Conservation (phyloP, 2,888 invertebrate genomes). For the Galeopsomyia nigrocyanea region DNA sequence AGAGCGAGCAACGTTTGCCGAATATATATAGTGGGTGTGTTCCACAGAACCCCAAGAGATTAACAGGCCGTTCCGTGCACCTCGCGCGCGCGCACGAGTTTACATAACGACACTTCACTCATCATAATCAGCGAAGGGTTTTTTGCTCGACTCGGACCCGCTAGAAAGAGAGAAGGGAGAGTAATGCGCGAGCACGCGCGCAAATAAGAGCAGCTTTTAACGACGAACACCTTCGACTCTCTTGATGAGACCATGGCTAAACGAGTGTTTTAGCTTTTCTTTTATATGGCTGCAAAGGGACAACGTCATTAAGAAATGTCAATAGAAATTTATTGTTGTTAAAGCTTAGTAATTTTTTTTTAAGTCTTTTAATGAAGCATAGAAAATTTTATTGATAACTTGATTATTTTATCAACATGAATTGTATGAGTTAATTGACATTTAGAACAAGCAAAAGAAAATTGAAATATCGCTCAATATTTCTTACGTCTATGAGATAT, state of each 20-base stretch:
- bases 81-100: conserved; percentile 51
- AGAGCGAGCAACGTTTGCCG: conserved; percentile 46
- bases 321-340: background rate
- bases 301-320: conserved; percentile 10
- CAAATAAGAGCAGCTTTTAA: conserved; percentile 22
- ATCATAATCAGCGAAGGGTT: conserved; percentile 31
- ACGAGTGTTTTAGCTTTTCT: background rate
- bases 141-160: background rate
- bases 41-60: conserved; percentile 38
- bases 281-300: background rate
- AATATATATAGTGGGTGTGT: conserved; percentile 50
- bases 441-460: too few relatives aligned
- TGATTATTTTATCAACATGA: too few relatives aligned
- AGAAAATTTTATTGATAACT: too few relatives aligned
- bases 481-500: too few relatives aligned
- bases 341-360: too few relatives aligned
- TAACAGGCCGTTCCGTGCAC: conserved; percentile 43
- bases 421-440: too few relatives aligned
- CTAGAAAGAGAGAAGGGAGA: background rate
- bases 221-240: conserved; percentile 15
- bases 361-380: too few relatives aligned
- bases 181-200: conserved; percentile 13
- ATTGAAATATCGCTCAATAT: too few relatives aligned
- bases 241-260: background rate
- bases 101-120: conserved; percentile 53